These are phyloP conservation scores for Mormoops blainvillei DNA, from an alignment of 2,113 vertebrate genomes.

Conservation along the genomic window DNA sequence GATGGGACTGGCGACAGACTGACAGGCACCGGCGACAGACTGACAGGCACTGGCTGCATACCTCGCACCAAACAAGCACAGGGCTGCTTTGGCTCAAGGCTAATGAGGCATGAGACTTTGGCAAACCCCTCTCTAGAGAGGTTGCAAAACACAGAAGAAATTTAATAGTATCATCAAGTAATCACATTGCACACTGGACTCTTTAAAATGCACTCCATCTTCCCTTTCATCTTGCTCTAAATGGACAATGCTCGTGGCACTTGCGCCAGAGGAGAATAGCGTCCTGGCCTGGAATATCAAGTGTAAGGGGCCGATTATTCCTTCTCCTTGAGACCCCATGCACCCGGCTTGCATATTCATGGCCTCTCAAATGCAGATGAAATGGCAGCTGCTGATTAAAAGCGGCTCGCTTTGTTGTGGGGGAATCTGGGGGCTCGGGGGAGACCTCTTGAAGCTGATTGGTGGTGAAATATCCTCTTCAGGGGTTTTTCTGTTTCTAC, in stretches of 20 bases:
- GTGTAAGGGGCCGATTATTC: slow-evolving; percentile 4
- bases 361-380: slow-evolving; percentile 3
- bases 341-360: slow-evolving; percentile 53
- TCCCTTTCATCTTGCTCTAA: slow-evolving; percentile 55
- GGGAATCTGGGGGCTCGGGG: neutral
- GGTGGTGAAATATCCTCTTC: neutral
- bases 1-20: neutral
- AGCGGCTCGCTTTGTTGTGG: neutral
- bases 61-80: neutral
- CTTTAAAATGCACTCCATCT: slow-evolving; percentile 7
- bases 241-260: neutral
- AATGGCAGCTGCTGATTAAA: slow-evolving; percentile 34
- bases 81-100: neutral
- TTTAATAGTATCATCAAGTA: slow-evolving; percentile 39
- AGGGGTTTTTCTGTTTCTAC: neutral
- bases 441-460: neutral
- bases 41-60: too few relatives aligned
- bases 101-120: neutral
- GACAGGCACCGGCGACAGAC: neutral
- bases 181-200: neutral
- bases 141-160: slow-evolving; percentile 33
- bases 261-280: neutral
- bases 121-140: neutral
- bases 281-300: neutral
- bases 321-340: slow-evolving; percentile 36